Base-by-base conservation (phyloP, 2,888 invertebrate species). In the Hirtodrosophila trivittata region DNA sequence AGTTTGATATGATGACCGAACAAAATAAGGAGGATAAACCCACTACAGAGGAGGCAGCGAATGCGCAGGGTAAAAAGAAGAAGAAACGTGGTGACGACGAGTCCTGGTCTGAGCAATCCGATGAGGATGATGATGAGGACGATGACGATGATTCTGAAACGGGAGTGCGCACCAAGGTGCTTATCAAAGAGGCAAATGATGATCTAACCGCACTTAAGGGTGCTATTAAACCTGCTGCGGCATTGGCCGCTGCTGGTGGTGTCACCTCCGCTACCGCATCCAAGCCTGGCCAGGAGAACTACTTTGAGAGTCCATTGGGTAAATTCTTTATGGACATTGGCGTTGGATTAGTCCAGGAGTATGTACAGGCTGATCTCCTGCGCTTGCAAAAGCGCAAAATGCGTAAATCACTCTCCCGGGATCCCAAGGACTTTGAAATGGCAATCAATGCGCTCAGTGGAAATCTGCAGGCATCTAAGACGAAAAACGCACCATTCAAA, bases 311-410 rank as follows among this genome's bases (percentile, higher is more conserved):
- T 89, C 95, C 97, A 0, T 91, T 97, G 49, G 97, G 98, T 5
- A 96, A 96, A 89, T 97, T 98, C 90, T 95, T 98, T 87, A 95
- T 96, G 91, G 96, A 97, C 87, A 96, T 98, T 77, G 98, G 98
- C 25, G 93, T 96, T 57, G 97, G 96, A 89, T 92, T 97, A 69
- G 97, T 97, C 1, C 97, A 97, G 90, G 97, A 98, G 89, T 95
- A 94, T 89, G 98, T 98, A 13, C 98, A 98, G 91, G 94, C 94
- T n/a, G 98, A 98, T 92, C 92, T 98, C 57, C 92, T 98, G 52
- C 94, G 95, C 75, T 95, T 96, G 86, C 97, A 97, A 89, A 95
- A 95, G 88, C 93, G 96, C 41, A 97, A 97, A 89, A 87, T 90
- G 89, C 93, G 95, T 13, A 94, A 95, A 75, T 87, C 87, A 4